Evolutionary conservation across 2,888 invertebrate species (phyloP).

Genomic region (Agrotis clavis): DNA sequence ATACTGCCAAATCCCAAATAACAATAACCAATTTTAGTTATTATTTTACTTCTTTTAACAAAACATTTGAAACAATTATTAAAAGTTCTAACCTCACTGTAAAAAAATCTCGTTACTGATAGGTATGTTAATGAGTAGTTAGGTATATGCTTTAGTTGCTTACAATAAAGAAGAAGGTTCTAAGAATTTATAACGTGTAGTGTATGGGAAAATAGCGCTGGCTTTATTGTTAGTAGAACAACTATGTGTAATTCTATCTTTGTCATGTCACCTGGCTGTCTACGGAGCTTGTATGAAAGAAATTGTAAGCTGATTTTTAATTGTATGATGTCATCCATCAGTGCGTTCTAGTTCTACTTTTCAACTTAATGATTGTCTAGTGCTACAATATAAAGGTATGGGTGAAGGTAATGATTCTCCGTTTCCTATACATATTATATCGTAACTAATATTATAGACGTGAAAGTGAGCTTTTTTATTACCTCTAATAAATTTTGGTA

Average conservation of each 20-base stretch:
- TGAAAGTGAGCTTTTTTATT: too few relatives aligned
- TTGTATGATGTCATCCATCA: constrained; percentile 26
- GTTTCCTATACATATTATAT: too few relatives aligned
- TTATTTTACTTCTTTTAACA: not conserved
- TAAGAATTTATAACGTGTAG: constrained; percentile 48
- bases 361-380: not conserved
- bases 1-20: not conserved
- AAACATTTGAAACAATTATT: not conserved
- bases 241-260: constrained; percentile 55
- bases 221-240: constrained; percentile 46
- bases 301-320: constrained; percentile 27
- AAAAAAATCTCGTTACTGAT: constrained; percentile 40
- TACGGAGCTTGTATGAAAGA: constrained; percentile 4
- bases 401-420: too few relatives aligned
- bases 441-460: too few relatives aligned
- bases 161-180: constrained; percentile 54
- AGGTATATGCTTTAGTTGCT: constrained; percentile 38
- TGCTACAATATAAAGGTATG: too few relatives aligned
- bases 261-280: constrained; percentile 52
- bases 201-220: constrained; percentile 56
- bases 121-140: constrained; percentile 42
- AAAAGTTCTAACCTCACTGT: constrained; percentile 2
- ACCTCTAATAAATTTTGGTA: too few relatives aligned
- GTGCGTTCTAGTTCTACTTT: not conserved
- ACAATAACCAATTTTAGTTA: not conserved